phyloP scores from a whole-genome alignment of 2,113 vertebrate species.

The Halcyon malimbica region DNA sequence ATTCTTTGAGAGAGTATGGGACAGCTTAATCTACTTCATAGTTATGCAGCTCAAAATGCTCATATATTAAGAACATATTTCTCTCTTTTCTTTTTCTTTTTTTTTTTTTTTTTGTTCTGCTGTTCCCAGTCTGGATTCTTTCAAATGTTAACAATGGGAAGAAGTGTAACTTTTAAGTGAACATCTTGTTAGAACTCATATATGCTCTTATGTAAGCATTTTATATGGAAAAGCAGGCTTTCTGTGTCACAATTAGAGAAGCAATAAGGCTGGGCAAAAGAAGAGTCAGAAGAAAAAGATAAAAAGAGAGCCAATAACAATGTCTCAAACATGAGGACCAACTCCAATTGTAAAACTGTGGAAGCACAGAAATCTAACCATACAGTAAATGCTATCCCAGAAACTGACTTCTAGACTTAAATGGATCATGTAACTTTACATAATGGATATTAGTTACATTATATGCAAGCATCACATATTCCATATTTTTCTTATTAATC shows the following conservation, averaged over 20 bases:
- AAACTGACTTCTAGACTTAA: not conserved
- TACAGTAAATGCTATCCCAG: not conserved
- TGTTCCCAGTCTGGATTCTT: not conserved
- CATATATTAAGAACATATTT: not conserved
- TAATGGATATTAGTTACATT: not conserved
- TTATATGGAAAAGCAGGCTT: not conserved
- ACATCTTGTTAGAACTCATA: not conserved
- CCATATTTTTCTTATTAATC: not conserved
- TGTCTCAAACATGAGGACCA: not conserved
- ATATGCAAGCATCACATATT: not conserved
- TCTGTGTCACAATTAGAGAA: not conserved
- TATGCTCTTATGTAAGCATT: not conserved
- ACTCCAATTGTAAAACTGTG: not conserved
- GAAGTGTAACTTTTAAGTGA: not conserved
- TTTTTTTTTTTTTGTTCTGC: not conserved
- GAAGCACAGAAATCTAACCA: not conserved
- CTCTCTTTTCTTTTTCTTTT: not conserved
- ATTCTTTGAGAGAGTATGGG: not conserved
- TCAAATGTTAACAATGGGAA: not conserved
- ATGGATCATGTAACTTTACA: not conserved
- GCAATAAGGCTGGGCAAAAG: not conserved
- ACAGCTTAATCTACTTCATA: not conserved
- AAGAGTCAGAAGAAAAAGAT: not conserved
- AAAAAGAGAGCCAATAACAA: rapidly evolving
- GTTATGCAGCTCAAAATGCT: not conserved